These are phyloP conservation scores for Resseliella maxima DNA, from an alignment of 2,888 invertebrate species.

Conservation along the genomic window DNA sequence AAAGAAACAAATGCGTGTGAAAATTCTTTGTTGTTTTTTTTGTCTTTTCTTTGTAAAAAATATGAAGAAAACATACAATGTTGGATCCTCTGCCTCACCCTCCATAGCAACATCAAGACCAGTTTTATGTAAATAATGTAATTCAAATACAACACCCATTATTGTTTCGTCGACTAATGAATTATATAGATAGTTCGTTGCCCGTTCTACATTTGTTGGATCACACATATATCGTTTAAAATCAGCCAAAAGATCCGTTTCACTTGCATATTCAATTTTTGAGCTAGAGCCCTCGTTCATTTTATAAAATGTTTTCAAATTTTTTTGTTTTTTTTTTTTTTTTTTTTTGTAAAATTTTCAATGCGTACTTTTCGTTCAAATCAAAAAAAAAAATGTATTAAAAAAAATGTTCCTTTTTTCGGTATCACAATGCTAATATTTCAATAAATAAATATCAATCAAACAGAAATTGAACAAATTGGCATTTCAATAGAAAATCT, in stretches of 20 bases:
- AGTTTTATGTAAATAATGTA: slow-evolving; percentile 79
- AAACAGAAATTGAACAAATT: background rate
- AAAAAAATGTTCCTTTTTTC: background rate
- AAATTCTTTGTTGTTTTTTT: no score
- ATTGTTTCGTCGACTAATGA: slow-evolving; percentile 80
- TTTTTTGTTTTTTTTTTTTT: background rate
- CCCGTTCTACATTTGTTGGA: slow-evolving; percentile 72
- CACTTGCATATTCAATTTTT: slow-evolving; percentile 59
- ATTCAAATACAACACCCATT: slow-evolving; percentile 80
- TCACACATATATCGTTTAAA: slow-evolving; percentile 65
- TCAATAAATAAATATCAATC: background rate
- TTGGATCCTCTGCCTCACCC: slow-evolving; percentile 70
- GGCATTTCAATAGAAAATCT: background rate
- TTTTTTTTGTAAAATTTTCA: background rate
- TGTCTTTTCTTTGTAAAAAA: no score
- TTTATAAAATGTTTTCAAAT: slow-evolving; percentile 69
- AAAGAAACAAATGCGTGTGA: background rate
- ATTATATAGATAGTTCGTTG: slow-evolving; percentile 75
- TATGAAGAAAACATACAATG: slow-evolving; percentile 18
- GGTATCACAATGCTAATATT: background rate
- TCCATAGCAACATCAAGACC: slow-evolving; percentile 77
- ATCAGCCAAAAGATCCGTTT: slow-evolving; percentile 60
- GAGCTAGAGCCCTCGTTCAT: background rate
- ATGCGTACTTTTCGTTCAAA: background rate
- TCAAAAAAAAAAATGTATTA: background rate